Evolutionary conservation across 2,888 invertebrate species (phyloP).

Genomic region (Limnephilus rhombicus): DNA sequence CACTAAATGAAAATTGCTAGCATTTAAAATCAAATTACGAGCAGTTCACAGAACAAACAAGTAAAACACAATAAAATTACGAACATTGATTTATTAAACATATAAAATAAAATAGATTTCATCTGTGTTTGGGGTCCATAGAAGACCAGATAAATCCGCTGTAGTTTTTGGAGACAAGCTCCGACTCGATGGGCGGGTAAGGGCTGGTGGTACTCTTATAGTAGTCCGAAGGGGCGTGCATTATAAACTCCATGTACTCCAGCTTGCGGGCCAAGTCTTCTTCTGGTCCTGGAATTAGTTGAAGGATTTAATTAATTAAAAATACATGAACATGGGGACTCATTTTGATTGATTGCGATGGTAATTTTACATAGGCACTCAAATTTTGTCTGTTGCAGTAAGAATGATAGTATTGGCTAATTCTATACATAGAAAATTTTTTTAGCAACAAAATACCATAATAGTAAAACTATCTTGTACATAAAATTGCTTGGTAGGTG

Average conservation of each 20-base stretch:
- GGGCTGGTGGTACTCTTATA: constrained; percentile 87
- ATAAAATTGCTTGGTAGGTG: too few relatives aligned
- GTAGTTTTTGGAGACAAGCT: constrained; percentile 74
- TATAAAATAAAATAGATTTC: neutral
- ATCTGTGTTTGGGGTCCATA: constrained; percentile 72
- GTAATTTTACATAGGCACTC: too few relatives aligned
- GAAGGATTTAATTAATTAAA: constrained; percentile 35
- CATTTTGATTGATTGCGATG: too few relatives aligned
- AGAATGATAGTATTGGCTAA: too few relatives aligned
- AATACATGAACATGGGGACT: neutral
- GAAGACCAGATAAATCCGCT: constrained; percentile 83
- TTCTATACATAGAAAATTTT: too few relatives aligned
- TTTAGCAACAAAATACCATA: too few relatives aligned
- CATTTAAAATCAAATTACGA: too few relatives aligned
- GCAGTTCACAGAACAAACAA: neutral
- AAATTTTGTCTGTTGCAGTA: too few relatives aligned
- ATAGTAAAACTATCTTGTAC: too few relatives aligned
- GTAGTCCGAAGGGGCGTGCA: constrained; percentile 96
- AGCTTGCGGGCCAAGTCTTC: constrained; percentile 92
- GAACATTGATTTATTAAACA: constrained; percentile 38
- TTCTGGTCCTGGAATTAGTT: constrained; percentile 84
- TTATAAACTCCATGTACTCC: constrained; percentile 93
- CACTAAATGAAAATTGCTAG: too few relatives aligned
- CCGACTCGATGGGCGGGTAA: constrained; percentile 80
- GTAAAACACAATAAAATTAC: constrained; percentile 11